Base-by-base conservation (phyloP, 2,113 vertebrate species). In the Phylloscopus whistleri region DNA sequence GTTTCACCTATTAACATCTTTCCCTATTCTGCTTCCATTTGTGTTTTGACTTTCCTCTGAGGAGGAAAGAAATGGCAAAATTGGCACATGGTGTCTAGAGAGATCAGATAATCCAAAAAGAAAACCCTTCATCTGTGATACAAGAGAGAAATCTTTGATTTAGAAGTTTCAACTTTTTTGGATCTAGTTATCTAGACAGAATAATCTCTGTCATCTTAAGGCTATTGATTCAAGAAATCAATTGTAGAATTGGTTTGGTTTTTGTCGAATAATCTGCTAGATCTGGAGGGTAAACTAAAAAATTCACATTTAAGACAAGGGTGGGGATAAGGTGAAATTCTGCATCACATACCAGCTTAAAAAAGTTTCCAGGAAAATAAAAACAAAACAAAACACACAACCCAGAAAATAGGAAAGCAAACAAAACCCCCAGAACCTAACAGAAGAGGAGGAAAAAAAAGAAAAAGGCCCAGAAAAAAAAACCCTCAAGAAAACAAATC, bases 61-160 rank as follows among this genome's bases (percentile, higher is more conserved):
- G 26, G 3, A 77, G 22, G 33, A 27, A 69, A 33, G 5, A 62
- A 14, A 28, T 31, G 7, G 10, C 9, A 88, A 70, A 92, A 41
- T 41, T 41, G 41, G 19, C 14, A 78, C 14, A n/a, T 26, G 17
- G 17, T 4, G 2, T 24, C 53, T 56, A 23, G 20, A 86, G 23
- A 58, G 16, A 55, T 20, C 27, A 84, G 30, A 58, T 17, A 35
- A 85, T 21, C 52, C 74, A 49, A 51, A 59, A 35, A 58, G 27
- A 20, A 77, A 89, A 28, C 18, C 28, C 52, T 75, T 74, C 11
- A 24, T 33, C 53, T 64, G 9, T 22, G 27, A 73, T 10, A 30
- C 0, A 0, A 84, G 11, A 56, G 11, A 46, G 16, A 55, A 33
- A 55, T 49, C 46, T 68, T 48, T 0, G 0, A 7, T 48, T 72